These are phyloP conservation scores for Zaprionus obscuricornis DNA, from an alignment of 2,888 invertebrate genomes.

Conservation along the genomic window DNA sequence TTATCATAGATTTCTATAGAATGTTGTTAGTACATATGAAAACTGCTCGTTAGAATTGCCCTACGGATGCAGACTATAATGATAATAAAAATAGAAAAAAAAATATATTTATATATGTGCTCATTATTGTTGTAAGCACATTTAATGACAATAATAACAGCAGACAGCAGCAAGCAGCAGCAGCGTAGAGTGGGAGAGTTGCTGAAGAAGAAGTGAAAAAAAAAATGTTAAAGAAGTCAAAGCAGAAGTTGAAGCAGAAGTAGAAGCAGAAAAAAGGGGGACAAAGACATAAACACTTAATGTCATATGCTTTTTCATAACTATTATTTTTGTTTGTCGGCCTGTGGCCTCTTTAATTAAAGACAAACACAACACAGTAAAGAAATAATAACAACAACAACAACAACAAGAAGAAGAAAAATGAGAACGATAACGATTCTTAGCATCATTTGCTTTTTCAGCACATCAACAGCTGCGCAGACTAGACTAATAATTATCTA, in stretches of 20 bases:
- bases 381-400: neutral
- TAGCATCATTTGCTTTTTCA: constrained; percentile 24
- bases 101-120: no score
- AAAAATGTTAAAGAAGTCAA: constrained; percentile 25
- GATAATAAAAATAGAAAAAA: no score
- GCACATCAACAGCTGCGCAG: constrained; percentile 21
- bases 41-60: constrained; percentile 14
- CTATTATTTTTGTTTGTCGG: constrained; percentile 42
- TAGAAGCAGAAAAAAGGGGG: neutral
- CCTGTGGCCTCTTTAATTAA: constrained; percentile 52
- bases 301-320: constrained; percentile 45
- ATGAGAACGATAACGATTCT: neutral
- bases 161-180: no score
- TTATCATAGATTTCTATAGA: constrained; percentile 7
- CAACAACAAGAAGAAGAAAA: neutral
- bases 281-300: constrained; percentile 49
- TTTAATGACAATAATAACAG: constrained; percentile 58
- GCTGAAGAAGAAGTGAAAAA: neutral
- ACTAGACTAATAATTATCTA: constrained; percentile 36
- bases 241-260: neutral
- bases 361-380: constrained; percentile 5
- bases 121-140: constrained; percentile 55
- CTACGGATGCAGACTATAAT: constrained; percentile 36
- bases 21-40: neutral
- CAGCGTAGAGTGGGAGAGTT: neutral